Evolutionary conservation across 2,888 invertebrate species (phyloP).

Genomic region (Trachelus iudaicus): DNA sequence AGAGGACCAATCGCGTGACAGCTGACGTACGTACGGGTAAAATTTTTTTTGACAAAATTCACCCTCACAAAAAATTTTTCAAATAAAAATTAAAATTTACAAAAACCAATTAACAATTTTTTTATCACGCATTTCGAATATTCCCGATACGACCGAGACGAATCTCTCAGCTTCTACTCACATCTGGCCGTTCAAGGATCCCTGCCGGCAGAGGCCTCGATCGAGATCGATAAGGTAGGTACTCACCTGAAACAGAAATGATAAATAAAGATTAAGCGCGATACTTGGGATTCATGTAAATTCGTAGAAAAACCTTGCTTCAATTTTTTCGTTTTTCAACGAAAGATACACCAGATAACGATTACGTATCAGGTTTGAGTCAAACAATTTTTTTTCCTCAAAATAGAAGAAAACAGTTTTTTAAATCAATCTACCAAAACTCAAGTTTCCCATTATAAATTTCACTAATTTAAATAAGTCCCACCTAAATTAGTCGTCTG

Average conservation of each 20-base stretch:
- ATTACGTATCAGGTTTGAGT: too few species aligned
- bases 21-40: too few species aligned
- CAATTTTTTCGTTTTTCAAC: neutral
- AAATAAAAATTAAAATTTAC: neutral
- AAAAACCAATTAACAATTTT: neutral
- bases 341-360: neutral
- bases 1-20: neutral
- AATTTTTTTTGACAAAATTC: too few species aligned
- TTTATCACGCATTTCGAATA: too few species aligned
- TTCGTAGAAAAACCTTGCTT: neutral
- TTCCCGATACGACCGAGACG: neutral
- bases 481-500: neutral
- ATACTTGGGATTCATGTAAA: neutral
- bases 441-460: neutral
- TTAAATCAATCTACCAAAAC: too few species aligned
- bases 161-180: neutral
- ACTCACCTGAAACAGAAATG: slow-evolving; percentile 6
- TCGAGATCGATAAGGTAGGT: neutral
- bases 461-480: neutral
- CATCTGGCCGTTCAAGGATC: slow-evolving; percentile 2
- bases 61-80: too few species aligned
- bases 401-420: too few species aligned
- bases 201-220: slow-evolving; percentile 1
- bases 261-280: slow-evolving; percentile 1
- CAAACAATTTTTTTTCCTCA: too few species aligned